phyloP scores from a whole-genome alignment of 30 jellyfish, hydroid and myxozoan genomes.

The Hydractinia symbiolongicarpus region DNA sequence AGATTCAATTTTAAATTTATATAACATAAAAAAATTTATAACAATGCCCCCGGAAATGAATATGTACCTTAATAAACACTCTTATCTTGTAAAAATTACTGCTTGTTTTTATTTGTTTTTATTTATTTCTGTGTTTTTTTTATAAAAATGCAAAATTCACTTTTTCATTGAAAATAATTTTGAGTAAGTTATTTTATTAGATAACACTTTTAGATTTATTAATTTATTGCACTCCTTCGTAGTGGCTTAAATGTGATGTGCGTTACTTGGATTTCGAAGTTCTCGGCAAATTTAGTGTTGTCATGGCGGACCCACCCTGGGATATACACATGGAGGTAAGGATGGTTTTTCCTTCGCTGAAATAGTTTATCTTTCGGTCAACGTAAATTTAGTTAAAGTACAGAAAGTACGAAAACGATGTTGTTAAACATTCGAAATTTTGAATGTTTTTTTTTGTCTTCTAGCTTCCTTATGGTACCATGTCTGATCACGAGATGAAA shows the following conservation, averaged over 20 bases:
- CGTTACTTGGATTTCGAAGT: slow-evolving; percentile 81
- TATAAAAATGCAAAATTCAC: no score
- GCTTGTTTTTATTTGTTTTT: not conserved
- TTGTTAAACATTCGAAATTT: no score
- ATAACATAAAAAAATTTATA: no score
- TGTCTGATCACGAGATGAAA: slow-evolving; percentile 98
- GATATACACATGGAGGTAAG: slow-evolving; percentile 99
- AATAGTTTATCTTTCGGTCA: no score
- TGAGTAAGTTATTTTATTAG: not conserved
- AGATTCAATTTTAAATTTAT: no score
- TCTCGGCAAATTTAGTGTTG: slow-evolving; percentile 91
- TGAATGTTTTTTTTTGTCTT: no score
- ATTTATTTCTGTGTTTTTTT: no score
- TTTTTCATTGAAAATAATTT: not conserved
- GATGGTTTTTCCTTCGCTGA: not conserved
- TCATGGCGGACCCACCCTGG: slow-evolving; percentile 99
- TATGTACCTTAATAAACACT: no score
- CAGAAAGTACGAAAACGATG: no score
- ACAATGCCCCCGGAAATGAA: no score
- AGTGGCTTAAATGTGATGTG: slow-evolving; percentile 99
- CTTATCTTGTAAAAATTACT: no score
- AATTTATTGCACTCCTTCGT: not conserved
- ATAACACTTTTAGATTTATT: not conserved
- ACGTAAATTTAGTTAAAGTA: no score
- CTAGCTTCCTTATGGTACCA: slow-evolving; percentile 97